Percentiles rank a stretch among this genome's conserved stretches.
phyloP scores from a whole-genome alignment of 2,888 invertebrate species.

The Platypus cylindrus region DNA sequence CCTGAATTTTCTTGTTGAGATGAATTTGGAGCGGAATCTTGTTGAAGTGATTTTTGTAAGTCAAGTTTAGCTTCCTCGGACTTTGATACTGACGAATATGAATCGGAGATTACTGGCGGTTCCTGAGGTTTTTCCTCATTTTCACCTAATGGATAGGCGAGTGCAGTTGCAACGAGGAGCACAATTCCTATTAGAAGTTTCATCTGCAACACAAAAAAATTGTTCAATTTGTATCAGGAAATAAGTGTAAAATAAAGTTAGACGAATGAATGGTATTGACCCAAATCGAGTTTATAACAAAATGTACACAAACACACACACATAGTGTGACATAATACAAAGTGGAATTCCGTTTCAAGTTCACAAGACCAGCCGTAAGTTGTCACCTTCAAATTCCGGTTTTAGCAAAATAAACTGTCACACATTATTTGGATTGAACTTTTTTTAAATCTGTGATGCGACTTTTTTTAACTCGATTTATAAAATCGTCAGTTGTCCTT shows the following conservation, averaged over 20 bases:
- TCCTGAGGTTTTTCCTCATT: conserved; percentile 27
- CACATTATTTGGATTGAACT: no score
- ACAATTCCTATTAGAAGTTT: conserved; percentile 10
- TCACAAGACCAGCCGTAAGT: no score
- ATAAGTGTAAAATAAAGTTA: conserved; percentile 1
- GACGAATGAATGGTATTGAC: no score
- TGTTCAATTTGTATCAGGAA: conserved; percentile 2
- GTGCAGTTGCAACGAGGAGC: conserved; percentile 39
- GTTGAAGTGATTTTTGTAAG: conserved; percentile 15
- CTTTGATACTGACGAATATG: conserved; percentile 32
- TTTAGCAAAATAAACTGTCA: no score
- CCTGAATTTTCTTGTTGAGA: conserved; percentile 21
- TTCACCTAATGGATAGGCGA: conserved; percentile 51
- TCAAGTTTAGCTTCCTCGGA: conserved; percentile 22
- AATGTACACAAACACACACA: no score
- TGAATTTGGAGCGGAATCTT: conserved; percentile 6
- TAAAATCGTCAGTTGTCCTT: no score
- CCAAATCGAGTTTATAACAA: no score
- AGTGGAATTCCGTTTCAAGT: conserved; percentile 10
- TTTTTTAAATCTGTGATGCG: no score
- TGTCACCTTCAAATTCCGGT: no score
- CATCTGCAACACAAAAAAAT: conserved; percentile 11
- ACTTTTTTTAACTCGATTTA: no score
- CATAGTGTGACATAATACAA: conserved; percentile 11
- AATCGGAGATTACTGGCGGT: conserved; percentile 34